Evolutionary conservation across 2,888 invertebrate genomes (phyloP).

Genomic region (Spicauda simplicius): DNA sequence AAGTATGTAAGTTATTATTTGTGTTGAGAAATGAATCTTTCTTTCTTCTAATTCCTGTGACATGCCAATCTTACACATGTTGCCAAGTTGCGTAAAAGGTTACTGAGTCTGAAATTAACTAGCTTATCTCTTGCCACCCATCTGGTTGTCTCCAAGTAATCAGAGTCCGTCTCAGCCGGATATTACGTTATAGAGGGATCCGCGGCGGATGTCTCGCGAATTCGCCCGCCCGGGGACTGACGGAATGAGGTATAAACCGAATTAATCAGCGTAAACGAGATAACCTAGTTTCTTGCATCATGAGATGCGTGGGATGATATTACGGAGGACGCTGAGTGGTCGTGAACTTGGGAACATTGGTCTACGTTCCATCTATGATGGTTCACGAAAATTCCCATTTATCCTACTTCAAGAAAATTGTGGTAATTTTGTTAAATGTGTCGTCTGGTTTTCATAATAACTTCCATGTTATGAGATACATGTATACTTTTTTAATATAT

Average conservation of each 20-base stretch:
- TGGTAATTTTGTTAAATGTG: too few species aligned
- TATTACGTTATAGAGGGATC: constrained; percentile 66
- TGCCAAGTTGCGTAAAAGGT: too few species aligned
- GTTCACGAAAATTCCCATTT: too few species aligned
- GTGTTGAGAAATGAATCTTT: too few species aligned
- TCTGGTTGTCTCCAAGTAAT: constrained; percentile 40
- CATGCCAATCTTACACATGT: too few species aligned
- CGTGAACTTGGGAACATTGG: constrained; percentile 15
- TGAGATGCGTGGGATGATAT: constrained; percentile 23
- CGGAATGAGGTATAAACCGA: constrained; percentile 25
- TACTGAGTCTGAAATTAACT: too few species aligned
- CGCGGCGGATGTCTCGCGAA: constrained; percentile 60
- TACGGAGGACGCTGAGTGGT: constrained; percentile 2
- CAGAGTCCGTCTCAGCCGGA: constrained; percentile 57
- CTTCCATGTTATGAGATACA: too few species aligned
- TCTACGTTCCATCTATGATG: not conserved
- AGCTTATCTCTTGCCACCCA: constrained; percentile 7
- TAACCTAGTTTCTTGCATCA: constrained; percentile 18
- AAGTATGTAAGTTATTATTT: too few species aligned
- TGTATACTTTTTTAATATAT: too few species aligned
- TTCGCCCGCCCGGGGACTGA: constrained; percentile 10
- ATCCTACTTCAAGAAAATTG: too few species aligned
- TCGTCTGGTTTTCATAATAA: too few species aligned
- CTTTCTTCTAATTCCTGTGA: too few species aligned
- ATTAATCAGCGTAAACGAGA: constrained; percentile 16